A percentile compares a stretch with the other conserved stretches of the same genome.
Conservation (phyloP, 2,113 vertebrate genomes). For the Peromyscus californicus region DNA sequence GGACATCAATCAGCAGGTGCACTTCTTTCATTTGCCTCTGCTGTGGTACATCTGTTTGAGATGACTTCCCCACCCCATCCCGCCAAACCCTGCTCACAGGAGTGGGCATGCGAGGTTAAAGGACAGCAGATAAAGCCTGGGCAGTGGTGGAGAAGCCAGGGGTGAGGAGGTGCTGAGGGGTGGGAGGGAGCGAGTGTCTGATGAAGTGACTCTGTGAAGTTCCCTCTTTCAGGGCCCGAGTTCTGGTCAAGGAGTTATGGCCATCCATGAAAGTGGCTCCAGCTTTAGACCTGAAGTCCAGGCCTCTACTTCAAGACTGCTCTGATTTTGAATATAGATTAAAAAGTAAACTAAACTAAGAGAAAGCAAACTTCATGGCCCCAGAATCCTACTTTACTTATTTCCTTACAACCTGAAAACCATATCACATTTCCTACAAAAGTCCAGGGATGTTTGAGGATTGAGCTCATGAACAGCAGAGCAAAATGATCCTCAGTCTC, state of each 20-base stretch:
- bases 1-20: slow-evolving; percentile 63
- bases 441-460: background rate
- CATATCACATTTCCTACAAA: background rate
- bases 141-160: background rate
- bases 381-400: background rate
- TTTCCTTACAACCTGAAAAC: background rate
- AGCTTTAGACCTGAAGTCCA: slow-evolving; percentile 76
- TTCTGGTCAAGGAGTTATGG: slow-evolving; percentile 63
- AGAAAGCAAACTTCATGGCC: background rate
- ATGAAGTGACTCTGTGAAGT: slow-evolving; percentile 66
- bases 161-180: background rate
- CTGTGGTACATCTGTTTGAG: slow-evolving; percentile 73
- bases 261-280: slow-evolving; percentile 52
- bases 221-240: slow-evolving; percentile 67
- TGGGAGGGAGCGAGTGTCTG: slow-evolving; percentile 40
- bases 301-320: slow-evolving; percentile 67
- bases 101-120: slow-evolving; percentile 59
- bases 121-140: slow-evolving; percentile 64
- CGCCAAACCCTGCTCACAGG: slow-evolving; percentile 62
- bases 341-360: background rate
- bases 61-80: background rate
- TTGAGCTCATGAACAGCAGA: background rate
- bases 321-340: slow-evolving; percentile 64
- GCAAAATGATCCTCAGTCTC: background rate
- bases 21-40: slow-evolving; percentile 77